Percentiles rank a stretch among this genome's conserved stretches.
These are phyloP conservation scores for Platycnemis pennipes DNA, from an alignment of 2,888 invertebrate species.

Conservation along the genomic window DNA sequence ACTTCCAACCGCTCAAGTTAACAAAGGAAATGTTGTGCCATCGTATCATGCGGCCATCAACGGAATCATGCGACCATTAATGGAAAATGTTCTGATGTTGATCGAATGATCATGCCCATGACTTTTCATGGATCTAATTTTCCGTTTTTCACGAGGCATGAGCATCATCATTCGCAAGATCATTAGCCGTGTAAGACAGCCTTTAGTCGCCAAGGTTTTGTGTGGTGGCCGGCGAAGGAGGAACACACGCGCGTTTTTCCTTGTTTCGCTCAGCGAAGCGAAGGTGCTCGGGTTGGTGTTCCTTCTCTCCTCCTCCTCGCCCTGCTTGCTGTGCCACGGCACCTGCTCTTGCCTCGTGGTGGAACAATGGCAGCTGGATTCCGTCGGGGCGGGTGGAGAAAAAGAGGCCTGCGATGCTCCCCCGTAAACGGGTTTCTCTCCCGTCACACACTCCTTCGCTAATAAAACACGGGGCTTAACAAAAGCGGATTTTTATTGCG, in stretches of 20 bases:
- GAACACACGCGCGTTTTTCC: neutral
- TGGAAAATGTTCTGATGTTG: no score
- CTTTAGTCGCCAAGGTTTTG: neutral
- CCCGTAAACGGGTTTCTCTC: neutral
- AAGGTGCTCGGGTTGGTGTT: neutral
- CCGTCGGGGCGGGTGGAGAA: neutral
- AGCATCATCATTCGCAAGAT: no score
- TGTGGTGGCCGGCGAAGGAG: neutral
- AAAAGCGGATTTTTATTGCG: neutral
- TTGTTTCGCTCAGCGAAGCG: neutral
- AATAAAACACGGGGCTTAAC: neutral
- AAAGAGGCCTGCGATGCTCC: neutral
- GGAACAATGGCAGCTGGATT: slow-evolving; percentile 59
- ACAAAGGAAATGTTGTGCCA: no score
- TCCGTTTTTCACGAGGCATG: no score
- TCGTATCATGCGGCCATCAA: no score
- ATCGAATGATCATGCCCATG: no score
- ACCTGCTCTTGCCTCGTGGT: slow-evolving; percentile 35
- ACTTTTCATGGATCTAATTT: no score
- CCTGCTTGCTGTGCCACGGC: neutral
- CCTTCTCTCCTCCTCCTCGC: neutral
- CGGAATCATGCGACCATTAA: no score
- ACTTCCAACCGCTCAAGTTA: no score
- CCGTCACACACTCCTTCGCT: neutral
- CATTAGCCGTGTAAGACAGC: no score